Conservation (phyloP, 2,888 invertebrate genomes). For the Lysandra bellargus region DNA sequence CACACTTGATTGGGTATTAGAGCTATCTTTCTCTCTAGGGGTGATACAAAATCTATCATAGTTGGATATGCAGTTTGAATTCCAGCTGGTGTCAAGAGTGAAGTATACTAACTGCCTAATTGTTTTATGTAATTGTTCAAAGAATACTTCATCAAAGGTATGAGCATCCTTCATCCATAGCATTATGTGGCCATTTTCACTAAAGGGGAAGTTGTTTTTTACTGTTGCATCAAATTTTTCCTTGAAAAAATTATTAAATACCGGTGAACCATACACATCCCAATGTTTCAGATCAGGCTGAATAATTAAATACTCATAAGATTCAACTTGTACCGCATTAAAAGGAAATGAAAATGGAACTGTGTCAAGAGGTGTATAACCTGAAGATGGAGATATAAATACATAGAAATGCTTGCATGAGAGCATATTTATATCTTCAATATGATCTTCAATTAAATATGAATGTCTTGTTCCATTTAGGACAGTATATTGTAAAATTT, state of each 20-base stretch:
- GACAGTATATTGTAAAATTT: slow-evolving; percentile 53
- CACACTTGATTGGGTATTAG: slow-evolving; percentile 28
- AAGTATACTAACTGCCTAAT: slow-evolving; percentile 53
- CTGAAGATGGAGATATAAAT: slow-evolving; percentile 31
- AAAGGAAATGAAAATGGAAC: slow-evolving; percentile 39
- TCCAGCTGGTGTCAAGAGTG: slow-evolving; percentile 38
- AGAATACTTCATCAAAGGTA: slow-evolving; percentile 57
- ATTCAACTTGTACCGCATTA: slow-evolving; percentile 43
- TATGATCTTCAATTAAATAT: slow-evolving; percentile 38
- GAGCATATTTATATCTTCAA: slow-evolving; percentile 34
- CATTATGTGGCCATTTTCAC: slow-evolving; percentile 53
- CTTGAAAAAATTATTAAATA: slow-evolving; percentile 53
- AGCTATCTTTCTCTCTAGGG: slow-evolving; percentile 38
- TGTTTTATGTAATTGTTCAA: slow-evolving; percentile 47
- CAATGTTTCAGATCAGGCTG: slow-evolving; percentile 41
- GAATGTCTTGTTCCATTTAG: slow-evolving; percentile 44
- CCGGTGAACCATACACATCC: slow-evolving; percentile 49
- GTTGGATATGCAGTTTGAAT: slow-evolving; percentile 37
- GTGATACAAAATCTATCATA: slow-evolving; percentile 53
- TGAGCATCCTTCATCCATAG: slow-evolving; percentile 57
- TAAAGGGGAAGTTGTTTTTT: slow-evolving; percentile 40
- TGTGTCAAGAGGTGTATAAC: neutral
- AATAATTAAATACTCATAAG: slow-evolving; percentile 53
- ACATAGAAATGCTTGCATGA: slow-evolving; percentile 36
- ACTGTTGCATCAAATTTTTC: slow-evolving; percentile 49